Evolutionary conservation across 2,797 vertebrate species (phyloP).

Genomic region (Euthynnus affinis): DNA sequence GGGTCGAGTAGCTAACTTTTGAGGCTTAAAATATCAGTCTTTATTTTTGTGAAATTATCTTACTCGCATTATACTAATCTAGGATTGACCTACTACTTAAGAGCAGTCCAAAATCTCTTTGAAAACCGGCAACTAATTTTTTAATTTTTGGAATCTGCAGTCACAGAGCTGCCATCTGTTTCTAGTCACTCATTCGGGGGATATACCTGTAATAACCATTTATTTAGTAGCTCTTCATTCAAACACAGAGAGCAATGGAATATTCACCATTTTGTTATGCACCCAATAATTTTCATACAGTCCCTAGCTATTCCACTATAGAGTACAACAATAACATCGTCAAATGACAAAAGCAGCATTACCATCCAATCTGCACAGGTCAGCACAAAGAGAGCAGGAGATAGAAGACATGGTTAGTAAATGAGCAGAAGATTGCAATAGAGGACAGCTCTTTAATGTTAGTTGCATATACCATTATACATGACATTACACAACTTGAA

Average conservation of each 20-base stretch:
- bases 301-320: neutral
- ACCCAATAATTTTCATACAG: neutral
- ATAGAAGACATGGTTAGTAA: constrained; percentile 63
- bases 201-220: too few relatives aligned
- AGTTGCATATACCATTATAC: neutral
- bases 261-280: neutral
- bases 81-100: too few relatives aligned
- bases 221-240: neutral
- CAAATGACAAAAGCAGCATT: constrained; percentile 78
- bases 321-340: neutral
- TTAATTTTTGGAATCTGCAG: too few relatives aligned
- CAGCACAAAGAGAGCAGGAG: constrained; percentile 80
- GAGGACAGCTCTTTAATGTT: neutral
- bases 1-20: too few relatives aligned
- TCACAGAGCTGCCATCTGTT: too few relatives aligned
- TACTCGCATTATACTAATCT: too few relatives aligned
- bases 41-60: too few relatives aligned
- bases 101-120: too few relatives aligned
- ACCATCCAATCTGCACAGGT: constrained; percentile 95
- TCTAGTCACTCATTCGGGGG: too few relatives aligned
- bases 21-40: too few relatives aligned
- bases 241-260: neutral
- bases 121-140: too few relatives aligned
- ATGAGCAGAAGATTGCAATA: neutral
- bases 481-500: neutral